Conservation (phyloP, 2,113 vertebrate genomes). For the Aegotheles bennettii region DNA sequence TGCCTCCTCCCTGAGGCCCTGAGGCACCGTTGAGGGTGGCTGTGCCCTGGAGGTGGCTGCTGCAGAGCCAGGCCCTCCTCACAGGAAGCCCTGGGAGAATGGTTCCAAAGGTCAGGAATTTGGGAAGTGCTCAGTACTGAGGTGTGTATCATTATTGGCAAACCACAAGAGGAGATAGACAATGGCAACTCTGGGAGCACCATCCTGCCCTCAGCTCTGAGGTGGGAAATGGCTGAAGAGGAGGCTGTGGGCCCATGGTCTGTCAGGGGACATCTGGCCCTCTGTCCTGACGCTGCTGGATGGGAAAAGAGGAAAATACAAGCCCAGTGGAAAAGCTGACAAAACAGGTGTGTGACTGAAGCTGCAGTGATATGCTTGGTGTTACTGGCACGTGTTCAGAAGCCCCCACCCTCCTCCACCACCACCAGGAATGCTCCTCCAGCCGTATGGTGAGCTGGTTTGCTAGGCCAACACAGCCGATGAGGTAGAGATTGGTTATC, state of each 20-base stretch:
- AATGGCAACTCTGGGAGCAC: fast-evolving
- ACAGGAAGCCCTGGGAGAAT: fast-evolving
- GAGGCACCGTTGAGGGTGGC: no score
- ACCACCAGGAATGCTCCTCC: not conserved
- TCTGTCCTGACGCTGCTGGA: fast-evolving
- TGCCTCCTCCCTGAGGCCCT: no score
- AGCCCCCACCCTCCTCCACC: fast-evolving
- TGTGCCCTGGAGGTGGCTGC: not conserved
- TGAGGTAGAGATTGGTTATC: not conserved
- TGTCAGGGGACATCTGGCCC: not conserved
- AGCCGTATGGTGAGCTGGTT: not conserved
- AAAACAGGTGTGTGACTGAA: not conserved
- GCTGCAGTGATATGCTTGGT: not conserved
- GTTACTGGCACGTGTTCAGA: fast-evolving
- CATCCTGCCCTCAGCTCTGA: fast-evolving
- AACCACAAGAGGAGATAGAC: not conserved
- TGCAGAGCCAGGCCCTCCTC: not conserved
- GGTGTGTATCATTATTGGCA: not conserved
- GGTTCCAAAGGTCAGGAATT: fast-evolving
- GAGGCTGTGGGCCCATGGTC: fast-evolving
- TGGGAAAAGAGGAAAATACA: not conserved
- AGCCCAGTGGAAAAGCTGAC: not conserved
- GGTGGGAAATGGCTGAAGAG: fast-evolving
- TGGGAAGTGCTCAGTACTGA: not conserved
- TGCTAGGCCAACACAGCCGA: not conserved